Evolutionary conservation across 1,140 invertebrate species (phyloP).

Genomic region (Euglossa dilemma): DNA sequence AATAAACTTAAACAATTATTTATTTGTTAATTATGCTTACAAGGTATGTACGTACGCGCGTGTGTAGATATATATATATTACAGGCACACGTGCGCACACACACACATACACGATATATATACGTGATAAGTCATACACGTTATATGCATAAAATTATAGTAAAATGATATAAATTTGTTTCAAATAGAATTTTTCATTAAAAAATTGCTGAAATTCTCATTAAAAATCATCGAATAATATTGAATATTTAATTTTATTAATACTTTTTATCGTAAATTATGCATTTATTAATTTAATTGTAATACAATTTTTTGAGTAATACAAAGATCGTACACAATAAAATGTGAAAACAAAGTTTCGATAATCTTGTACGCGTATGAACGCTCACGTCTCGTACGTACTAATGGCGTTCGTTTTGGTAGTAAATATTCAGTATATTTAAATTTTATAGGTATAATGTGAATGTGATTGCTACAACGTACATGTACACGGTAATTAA

Average conservation of each 20-base stretch:
- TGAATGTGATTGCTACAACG: background rate
- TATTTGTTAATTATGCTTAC: background rate
- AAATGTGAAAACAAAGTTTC: background rate
- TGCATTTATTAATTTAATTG: background rate
- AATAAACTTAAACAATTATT: background rate
- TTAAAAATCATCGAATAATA: background rate
- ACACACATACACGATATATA: no score
- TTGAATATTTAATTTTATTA: background rate
- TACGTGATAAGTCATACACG: background rate
- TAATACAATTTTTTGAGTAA: background rate
- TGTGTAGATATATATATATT: background rate
- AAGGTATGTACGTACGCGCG: no score
- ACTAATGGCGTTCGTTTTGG: background rate
- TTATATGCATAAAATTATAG: background rate
- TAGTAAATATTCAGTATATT: conserved; percentile 7
- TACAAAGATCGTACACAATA: background rate
- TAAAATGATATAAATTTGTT: background rate
- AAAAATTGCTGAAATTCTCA: background rate
- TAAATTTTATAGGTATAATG: background rate
- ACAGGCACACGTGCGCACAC: no score
- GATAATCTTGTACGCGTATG: background rate
- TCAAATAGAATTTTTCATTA: background rate
- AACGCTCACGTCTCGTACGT: background rate
- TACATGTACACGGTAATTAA: background rate
- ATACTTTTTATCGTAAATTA: background rate